Base-by-base conservation (phyloP, 2,113 vertebrate species). In the Bubalus kerabau region DNA sequence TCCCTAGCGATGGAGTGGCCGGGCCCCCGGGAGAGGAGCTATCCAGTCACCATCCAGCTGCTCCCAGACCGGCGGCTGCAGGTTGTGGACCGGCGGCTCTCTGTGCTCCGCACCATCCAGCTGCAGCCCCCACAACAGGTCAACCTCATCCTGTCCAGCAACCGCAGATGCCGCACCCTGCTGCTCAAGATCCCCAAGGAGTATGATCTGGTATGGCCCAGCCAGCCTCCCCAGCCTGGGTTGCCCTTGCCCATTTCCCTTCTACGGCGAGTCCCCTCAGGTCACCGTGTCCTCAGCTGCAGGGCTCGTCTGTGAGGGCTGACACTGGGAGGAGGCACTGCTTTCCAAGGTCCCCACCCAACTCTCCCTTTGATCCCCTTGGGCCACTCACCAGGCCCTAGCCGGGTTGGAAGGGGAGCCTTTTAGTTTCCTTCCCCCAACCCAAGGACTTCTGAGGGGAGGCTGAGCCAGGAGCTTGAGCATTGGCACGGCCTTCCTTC, bases 121-220 rank as follows among this genome's bases (percentile, higher is more conserved):
- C 98, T 99, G 80, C 96, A 56, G 59, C 95, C 95, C 46, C 99
- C 98, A 2, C 98, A 98, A 84, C 96, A 94, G 28, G 98, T 99
- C 46, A 98, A 99, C 16, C 93, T 99, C 15, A 90, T 99, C 82
- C 97, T 99, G 57, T 99, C 99, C 90, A 99, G 84, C 92, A 99
- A 99, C 98, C 97, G 60, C 0, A 98, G 99, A 7, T 94, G 98
- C 60, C 99, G 97, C 74, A 97, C 98, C 57, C 98, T 99, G 83
- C 98, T 99, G 84, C 98, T 99, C 94, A 99, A 99, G 98, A 99
- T 99, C 52, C 99, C 99, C 64, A 99, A 99, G 97, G 99, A 99
- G 91, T 99, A 99, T 0, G 99, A 99, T 98, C 98, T 99, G 99
- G 99, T 99, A 98, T 96, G 98, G 92, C 56, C 50, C 5, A 0